phyloP scores from a whole-genome alignment of 2,888 invertebrate species.

The Stictocephala bisonia region DNA sequence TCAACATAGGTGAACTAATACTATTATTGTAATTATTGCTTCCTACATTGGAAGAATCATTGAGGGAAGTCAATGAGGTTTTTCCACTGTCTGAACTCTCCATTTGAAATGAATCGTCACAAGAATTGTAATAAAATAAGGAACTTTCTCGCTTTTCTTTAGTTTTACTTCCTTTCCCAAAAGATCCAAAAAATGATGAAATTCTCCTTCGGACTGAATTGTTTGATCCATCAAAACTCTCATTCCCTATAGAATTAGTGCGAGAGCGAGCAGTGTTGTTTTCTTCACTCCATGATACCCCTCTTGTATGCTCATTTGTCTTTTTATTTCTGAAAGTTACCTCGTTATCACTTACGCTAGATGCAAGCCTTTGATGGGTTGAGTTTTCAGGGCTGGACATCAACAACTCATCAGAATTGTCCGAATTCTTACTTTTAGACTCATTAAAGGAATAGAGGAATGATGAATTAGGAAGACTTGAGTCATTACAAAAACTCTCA shows the following conservation, averaged over 20 bases:
- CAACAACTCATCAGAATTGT: neutral
- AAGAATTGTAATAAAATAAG: constrained; percentile 55
- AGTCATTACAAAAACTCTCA: constrained; percentile 1
- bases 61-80: constrained; percentile 14
- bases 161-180: constrained; percentile 61
- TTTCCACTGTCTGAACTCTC: constrained; percentile 43
- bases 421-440: neutral
- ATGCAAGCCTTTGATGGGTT: neutral
- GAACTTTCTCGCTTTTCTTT: constrained; percentile 56
- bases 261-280: neutral
- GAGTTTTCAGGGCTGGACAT: neutral
- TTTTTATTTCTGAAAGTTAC: constrained; percentile 4
- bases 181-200: constrained; percentile 60
- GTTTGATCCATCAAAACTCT: constrained; percentile 50
- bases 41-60: constrained; percentile 1
- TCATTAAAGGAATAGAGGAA: neutral
- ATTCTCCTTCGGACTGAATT: constrained; percentile 55
- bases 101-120: constrained; percentile 40
- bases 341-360: constrained; percentile 14
- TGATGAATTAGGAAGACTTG: constrained; percentile 17
- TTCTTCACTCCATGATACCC: constrained; percentile 37
- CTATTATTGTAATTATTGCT: neutral
- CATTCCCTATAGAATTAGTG: constrained; percentile 49
- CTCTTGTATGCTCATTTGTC: neutral
- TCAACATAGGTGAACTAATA: constrained; percentile 19